Percentiles rank a stretch among this genome's conserved stretches.
These are phyloP conservation scores for Mongoloraphidia duomilia DNA, from an alignment of 2,888 invertebrate species.

Conservation along the genomic window DNA sequence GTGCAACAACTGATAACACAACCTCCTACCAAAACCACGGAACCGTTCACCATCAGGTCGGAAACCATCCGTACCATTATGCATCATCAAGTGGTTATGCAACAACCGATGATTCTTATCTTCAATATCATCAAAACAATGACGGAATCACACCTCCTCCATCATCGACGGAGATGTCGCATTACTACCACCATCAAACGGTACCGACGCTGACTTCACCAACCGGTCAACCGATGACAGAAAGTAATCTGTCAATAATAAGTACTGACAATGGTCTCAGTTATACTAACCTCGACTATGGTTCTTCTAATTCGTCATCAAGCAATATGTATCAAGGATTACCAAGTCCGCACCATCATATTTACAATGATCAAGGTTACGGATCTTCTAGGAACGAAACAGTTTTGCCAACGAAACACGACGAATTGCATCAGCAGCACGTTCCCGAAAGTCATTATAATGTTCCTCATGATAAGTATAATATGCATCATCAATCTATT, in stretches of 20 bases:
- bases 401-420: constrained; percentile 35
- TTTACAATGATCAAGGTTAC: constrained; percentile 22
- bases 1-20: constrained; percentile 18
- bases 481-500: constrained; percentile 28
- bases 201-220: constrained; percentile 22
- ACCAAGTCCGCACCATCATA: constrained; percentile 19
- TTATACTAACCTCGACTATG: constrained; percentile 79
- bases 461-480: constrained; percentile 27
- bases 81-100: constrained; percentile 16
- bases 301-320: constrained; percentile 29
- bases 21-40: constrained; percentile 25
- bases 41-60: constrained; percentile 21
- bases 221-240: constrained; percentile 30
- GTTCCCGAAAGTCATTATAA: constrained; percentile 27
- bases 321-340: constrained; percentile 19
- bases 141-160: constrained; percentile 24
- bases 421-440: constrained; percentile 38
- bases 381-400: constrained; percentile 18
- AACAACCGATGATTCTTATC: neutral
- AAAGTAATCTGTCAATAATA: constrained; percentile 44
- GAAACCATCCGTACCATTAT: constrained; percentile 23
- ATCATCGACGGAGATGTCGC: constrained; percentile 28
- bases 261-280: constrained; percentile 76
- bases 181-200: constrained; percentile 32
- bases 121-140: constrained; percentile 24